A percentile compares a stretch with the other conserved stretches of the same genome.
These are phyloP conservation scores for Zaprionus capensis DNA, from an alignment of 1,140 invertebrate genomes.

Conservation along the genomic window DNA sequence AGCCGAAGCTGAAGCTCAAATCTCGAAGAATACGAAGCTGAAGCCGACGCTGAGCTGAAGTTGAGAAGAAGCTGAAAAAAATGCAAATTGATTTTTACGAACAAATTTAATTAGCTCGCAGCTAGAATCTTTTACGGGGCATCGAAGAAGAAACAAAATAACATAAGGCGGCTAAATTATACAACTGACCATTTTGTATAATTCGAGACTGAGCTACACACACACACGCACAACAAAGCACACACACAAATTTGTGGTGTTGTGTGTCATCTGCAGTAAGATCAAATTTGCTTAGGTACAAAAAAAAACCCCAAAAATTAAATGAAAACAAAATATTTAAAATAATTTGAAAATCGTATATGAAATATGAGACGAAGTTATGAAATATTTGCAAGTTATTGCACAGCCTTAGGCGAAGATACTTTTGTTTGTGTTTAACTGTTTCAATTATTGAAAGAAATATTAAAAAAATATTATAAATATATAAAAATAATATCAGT, in stretches of 20 bases:
- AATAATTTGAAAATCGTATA: not conserved
- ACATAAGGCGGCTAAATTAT: slow-evolving; percentile 69
- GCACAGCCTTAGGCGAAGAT: not conserved
- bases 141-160: slow-evolving; percentile 8
- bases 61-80: slow-evolving; percentile 41
- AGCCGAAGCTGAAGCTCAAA: not conserved
- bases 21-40: not conserved
- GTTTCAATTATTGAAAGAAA: no score
- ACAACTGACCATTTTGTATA: slow-evolving; percentile 52
- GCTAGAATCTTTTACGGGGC: slow-evolving; percentile 71
- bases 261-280: slow-evolving; percentile 5
- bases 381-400: not conserved
- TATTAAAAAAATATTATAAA: not conserved
- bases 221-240: not conserved
- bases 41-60: not conserved
- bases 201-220: slow-evolving; percentile 19
- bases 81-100: slow-evolving; percentile 83
- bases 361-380: not conserved
- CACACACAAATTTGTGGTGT: not conserved
- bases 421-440: no score
- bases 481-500: not conserved
- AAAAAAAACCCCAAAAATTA: not conserved
- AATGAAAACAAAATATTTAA: slow-evolving; percentile 1
- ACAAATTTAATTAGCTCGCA: slow-evolving; percentile 83
- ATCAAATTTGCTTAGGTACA: not conserved